Percentiles rank a stretch among this genome's conserved stretches.
These are phyloP conservation scores for Aphelenchoides besseyi DNA, from an alignment of 1,140 invertebrate species.

Conservation along the genomic window DNA sequence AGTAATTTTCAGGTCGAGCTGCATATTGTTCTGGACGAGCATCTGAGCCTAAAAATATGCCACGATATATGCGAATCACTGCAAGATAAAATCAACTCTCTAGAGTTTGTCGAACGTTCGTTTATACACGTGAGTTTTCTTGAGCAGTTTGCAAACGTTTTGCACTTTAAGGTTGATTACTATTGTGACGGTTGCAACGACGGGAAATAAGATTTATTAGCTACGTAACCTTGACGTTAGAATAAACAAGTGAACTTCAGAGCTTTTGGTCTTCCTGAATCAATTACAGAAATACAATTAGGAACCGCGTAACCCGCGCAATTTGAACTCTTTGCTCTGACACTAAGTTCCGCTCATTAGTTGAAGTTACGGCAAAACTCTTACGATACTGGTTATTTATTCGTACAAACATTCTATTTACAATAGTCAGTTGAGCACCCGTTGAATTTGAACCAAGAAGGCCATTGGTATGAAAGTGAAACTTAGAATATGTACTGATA, in stretches of 20 bases:
- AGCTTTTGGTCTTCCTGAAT: neutral
- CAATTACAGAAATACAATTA: neutral
- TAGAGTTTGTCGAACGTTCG: conserved; percentile 51
- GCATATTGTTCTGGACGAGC: conserved; percentile 49
- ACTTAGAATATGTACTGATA: too few species aligned
- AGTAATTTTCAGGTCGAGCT: too few species aligned
- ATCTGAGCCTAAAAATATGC: conserved; percentile 42
- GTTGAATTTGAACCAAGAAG: too few species aligned
- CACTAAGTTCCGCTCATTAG: neutral
- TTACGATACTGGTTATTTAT: too few species aligned
- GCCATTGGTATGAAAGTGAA: too few species aligned
- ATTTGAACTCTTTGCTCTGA: neutral
- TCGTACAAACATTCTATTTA: too few species aligned
- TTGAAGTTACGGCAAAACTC: too few species aligned
- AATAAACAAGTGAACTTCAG: neutral
- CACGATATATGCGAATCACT: conserved; percentile 44
- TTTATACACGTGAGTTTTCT: conserved; percentile 46
- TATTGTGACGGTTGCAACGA: conserved; percentile 38
- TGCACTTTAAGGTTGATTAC: conserved; percentile 31
- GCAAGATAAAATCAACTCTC: conserved; percentile 35
- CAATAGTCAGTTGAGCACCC: too few species aligned
- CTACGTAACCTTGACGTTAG: neutral
- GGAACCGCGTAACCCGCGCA: neutral
- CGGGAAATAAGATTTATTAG: conserved; percentile 20
- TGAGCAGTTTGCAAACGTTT: neutral